These are phyloP conservation scores for Tachina grossa DNA, from an alignment of 2,888 invertebrate species.

Conservation along the genomic window DNA sequence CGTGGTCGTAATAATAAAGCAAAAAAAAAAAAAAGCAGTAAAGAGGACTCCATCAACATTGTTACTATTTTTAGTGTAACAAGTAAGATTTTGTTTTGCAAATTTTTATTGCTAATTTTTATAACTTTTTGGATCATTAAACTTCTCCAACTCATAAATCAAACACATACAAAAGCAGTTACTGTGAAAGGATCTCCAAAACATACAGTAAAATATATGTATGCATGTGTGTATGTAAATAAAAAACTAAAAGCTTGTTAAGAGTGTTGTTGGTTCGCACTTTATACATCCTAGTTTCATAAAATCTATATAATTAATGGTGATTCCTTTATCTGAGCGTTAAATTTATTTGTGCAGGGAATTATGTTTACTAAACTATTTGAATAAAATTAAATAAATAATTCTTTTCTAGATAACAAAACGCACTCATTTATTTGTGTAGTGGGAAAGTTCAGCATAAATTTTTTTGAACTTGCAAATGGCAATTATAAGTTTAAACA, in stretches of 20 bases:
- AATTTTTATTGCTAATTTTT: conserved; percentile 51
- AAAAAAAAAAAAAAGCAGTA: neutral
- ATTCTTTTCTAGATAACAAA: too few species aligned
- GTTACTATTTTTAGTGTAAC: conserved; percentile 10
- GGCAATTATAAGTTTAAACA: too few species aligned
- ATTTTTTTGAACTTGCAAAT: too few species aligned
- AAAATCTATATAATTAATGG: too few species aligned
- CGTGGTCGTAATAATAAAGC: conserved; percentile 31
- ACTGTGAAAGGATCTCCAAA: neutral
- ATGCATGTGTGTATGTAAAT: neutral
- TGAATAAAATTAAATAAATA: too few species aligned
- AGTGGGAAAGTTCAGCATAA: too few species aligned
- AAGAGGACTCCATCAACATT: conserved; percentile 15
- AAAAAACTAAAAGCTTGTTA: neutral
- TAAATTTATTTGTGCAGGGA: too few species aligned
- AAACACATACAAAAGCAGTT: conserved; percentile 27
- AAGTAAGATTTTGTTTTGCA: neutral
- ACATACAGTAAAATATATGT: neutral
- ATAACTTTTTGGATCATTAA: conserved; percentile 59
- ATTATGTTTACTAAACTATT: too few species aligned
- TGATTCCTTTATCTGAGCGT: too few species aligned
- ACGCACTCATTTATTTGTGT: too few species aligned
- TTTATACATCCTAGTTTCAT: neutral
- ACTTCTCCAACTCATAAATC: conserved; percentile 56
- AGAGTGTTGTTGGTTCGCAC: neutral